Base-by-base conservation (phyloP, 2,888 invertebrate species). In the Phanerotoma sp. region DNA sequence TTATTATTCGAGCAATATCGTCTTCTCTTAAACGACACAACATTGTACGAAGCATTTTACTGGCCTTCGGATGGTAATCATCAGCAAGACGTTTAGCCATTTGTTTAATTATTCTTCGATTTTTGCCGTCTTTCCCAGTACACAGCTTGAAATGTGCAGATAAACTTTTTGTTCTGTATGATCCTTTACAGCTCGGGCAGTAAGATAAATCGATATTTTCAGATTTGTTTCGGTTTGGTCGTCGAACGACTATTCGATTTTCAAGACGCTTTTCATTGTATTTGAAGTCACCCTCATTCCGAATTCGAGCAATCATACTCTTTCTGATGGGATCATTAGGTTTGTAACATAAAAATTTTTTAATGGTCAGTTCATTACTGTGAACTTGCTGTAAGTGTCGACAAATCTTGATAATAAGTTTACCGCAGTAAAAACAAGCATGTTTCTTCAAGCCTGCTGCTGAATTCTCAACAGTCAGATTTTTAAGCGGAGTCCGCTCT, bases 341-440 rank as follows among this genome's bases (percentile, higher is more conserved):
- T 18, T 51, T 20, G 10, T 58, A 20, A 35, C 37, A 13, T 20
- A 53, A 33, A 50, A 62, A 62, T 46, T 52, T 56, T 33, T 55
- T 41, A 1, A 62, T 61, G 21, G 58, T 56, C 11, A 45, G 38
- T 56, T 66, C 62, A 37, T 51, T 44, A 45, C 33, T 49, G 38
- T 58, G 59, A 21, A 45, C 54, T 22, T 41, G 21, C 46, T 51
- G 47, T 6, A 65, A 46, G 46, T 65, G 64, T 20, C 65, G 48
- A 11, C 62, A 59, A 20, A 65, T 55, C 45, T 64, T 62, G 1
- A 60, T 40, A 25, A 58, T 58, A 13, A 62, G 51, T 30, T 35
- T 65, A 13, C 62, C 57, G 30, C 66, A 65, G 41, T 53, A 65
- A 7, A 46, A 45, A 25, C 62, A 54, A 15, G 13, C 45, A 35